Percentiles rank a stretch among this genome's conserved stretches.
These are phyloP conservation scores for Eumeta japonica DNA, from an alignment of 1,140 invertebrate genomes.

Conservation along the genomic window DNA sequence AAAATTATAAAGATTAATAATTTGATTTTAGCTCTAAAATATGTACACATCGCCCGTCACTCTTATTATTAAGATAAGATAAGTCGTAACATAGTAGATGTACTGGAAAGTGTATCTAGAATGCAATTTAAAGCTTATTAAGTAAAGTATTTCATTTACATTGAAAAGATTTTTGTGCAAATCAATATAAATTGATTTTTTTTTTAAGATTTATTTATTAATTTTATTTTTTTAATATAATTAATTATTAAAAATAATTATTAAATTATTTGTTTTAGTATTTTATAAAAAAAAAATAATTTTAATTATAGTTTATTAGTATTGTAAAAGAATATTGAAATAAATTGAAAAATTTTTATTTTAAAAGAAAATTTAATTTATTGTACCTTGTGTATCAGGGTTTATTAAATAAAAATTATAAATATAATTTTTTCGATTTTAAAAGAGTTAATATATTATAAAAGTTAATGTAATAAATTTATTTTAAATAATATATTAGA, in stretches of 20 bases:
- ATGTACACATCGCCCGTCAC: conserved; percentile 67
- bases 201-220: conserved; percentile 16
- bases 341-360: conserved; percentile 13
- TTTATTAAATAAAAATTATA: conserved; percentile 49
- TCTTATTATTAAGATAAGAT: conserved; percentile 58
- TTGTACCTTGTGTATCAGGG: conserved; percentile 63
- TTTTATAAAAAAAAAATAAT: conserved; percentile 29
- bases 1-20: conserved; percentile 43
- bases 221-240: background rate
- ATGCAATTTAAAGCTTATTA: conserved; percentile 49
- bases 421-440: conserved; percentile 49
- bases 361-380: conserved; percentile 43
- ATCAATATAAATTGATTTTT: conserved; percentile 35
- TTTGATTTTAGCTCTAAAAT: conserved; percentile 51
- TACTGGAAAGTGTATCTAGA: conserved; percentile 62
- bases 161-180: conserved; percentile 42
- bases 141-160: conserved; percentile 55
- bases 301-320: conserved; percentile 39
- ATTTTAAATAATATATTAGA: too few species aligned
- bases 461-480: too few species aligned
- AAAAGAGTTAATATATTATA: too few species aligned
- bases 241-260: conserved; percentile 21
- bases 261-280: conserved; percentile 25
- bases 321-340: conserved; percentile 31
- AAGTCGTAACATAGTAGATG: conserved; percentile 69